Percentiles rank a stretch among this genome's conserved stretches.
These are phyloP conservation scores for Nycticryphes semicollaris DNA, from an alignment of 2,113 vertebrate genomes.

Conservation along the genomic window DNA sequence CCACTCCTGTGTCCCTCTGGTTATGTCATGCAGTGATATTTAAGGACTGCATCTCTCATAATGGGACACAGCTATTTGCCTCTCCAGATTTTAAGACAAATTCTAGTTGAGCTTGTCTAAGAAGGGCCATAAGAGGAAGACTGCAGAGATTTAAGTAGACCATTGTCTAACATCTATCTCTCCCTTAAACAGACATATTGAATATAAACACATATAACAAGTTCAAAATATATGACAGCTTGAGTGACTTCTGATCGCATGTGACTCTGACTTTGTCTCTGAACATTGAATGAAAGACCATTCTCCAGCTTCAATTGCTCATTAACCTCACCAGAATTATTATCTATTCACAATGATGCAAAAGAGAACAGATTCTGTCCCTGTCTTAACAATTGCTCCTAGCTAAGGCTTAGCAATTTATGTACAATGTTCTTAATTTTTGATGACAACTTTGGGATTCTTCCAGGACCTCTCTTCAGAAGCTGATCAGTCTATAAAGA, in stretches of 20 bases:
- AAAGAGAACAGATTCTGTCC: background rate
- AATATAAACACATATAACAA: background rate
- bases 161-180: background rate
- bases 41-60: background rate
- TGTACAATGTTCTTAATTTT: background rate
- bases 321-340: background rate
- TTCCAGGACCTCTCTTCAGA: background rate
- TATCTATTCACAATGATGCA: background rate
- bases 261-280: background rate
- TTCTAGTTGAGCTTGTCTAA: background rate
- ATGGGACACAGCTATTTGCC: background rate
- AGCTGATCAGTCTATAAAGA: background rate
- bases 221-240: background rate
- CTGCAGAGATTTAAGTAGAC: background rate
- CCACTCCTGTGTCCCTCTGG: fast-evolving
- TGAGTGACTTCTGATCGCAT: background rate
- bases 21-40: background rate
- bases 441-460: background rate
- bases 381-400: background rate
- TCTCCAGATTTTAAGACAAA: background rate
- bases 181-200: background rate
- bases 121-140: background rate
- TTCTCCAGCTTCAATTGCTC: background rate
- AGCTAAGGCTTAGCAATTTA: background rate
- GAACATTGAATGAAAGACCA: background rate